These are phyloP conservation scores for Indri indri DNA, from an alignment of 2,113 vertebrate species.

Conservation along the genomic window DNA sequence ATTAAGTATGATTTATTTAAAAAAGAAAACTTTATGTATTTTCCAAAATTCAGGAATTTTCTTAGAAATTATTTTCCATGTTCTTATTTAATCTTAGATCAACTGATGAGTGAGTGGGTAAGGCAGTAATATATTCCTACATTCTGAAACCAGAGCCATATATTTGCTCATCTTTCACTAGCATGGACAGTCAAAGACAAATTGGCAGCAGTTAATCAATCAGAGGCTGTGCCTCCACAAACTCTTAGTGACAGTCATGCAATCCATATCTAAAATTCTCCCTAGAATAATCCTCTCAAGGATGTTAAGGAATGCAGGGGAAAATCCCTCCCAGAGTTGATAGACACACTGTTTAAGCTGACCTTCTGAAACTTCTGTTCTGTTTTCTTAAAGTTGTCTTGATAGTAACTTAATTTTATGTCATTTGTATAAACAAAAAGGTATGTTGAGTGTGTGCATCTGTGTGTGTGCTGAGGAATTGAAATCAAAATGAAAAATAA, in stretches of 20 bases:
- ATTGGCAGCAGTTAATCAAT: neutral
- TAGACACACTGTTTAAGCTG: neutral
- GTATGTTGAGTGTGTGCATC: neutral
- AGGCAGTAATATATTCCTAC: neutral
- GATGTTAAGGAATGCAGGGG: neutral
- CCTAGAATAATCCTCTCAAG: neutral
- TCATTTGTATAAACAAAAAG: neutral
- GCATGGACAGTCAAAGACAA: neutral
- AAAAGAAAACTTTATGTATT: neutral
- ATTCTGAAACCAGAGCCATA: neutral
- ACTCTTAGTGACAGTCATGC: neutral
- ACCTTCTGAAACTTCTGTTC: neutral
- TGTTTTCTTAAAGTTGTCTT: neutral
- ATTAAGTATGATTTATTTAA: neutral
- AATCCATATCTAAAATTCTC: neutral
- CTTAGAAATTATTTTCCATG: neutral
- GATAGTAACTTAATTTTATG: neutral
- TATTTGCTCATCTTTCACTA: neutral
- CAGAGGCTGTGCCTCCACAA: neutral
- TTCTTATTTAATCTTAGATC: neutral
- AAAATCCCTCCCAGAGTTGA: neutral
- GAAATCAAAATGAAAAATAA: neutral
- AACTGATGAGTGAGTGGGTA: neutral
- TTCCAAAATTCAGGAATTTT: neutral
- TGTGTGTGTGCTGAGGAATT: neutral